Base-by-base conservation (phyloP, 2,888 invertebrate genomes). In the Agriotes lineatus region DNA sequence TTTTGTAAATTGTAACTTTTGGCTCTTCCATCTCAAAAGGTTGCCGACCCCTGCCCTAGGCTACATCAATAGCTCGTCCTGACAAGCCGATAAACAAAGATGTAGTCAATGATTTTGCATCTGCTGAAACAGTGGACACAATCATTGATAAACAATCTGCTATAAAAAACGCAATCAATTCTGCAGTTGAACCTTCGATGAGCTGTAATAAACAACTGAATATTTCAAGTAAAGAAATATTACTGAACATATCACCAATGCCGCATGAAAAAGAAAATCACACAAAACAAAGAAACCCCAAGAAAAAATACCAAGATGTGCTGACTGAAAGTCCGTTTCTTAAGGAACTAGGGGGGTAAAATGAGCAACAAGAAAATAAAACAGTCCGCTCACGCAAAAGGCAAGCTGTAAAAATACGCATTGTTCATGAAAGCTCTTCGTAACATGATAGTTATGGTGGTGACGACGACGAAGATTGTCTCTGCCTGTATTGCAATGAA, bases 401-500 rank as follows among this genome's bases (percentile, higher is more conserved):
- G 7, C 12, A 60, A 45, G n/a, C 10, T 9, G 19, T 30, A 9
- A 30, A 60, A 30, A 2, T 9, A 45, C 45, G 19, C 25, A 20
- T 1, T 18, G n/a, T 18, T 16, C 9, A 2, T 3, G 25, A 60
- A 7, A 42, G 3, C 18, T n/a, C 10, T 14, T 16, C n/a, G 5
- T 3, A 10, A 37, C n/a, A 22, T 18, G 42, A 58, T 20, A 10
- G 4, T 5, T 58, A 10, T 25, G 10, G 50, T 16, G 35, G 12
- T 30, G 22, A 25, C 33, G 35, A 54, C n/a, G 58, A 67, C 22
- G 62, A 50, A 16, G 68, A 70, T 48, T 62, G 63, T 45, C 54
- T 65, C 33, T 70, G 67, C 57, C 56, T 72, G 22, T 69, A 72
- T n/a, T 37, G 5, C 16, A 39, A 39, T 16, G 39, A 39, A 14